Base-by-base conservation (phyloP, 2,113 vertebrate species). In the Lasiurus borealis region DNA sequence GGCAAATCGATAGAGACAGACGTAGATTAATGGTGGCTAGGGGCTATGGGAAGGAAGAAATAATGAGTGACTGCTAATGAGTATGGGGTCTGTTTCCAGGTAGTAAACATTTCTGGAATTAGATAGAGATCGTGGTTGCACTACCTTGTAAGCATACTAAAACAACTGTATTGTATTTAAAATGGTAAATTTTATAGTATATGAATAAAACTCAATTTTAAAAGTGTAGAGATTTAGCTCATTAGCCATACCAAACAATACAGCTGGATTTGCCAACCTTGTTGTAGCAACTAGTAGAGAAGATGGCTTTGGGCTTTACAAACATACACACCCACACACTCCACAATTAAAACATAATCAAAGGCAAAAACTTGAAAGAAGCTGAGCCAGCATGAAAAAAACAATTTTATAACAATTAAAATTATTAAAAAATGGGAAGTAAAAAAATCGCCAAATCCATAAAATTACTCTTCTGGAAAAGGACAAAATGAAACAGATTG, bases 31-130 rank as follows among this genome's bases (percentile, higher is more conserved):
- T 34, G 19, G 31, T 59, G 3, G n/a, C 16, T 66, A 81, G 85
- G 12, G n/a, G 12, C 13, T 73, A 5, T n/a, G 15, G 6, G 48
- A 6, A 50, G 15, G 11, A 86, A 25, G 5, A 19, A 69, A 15
- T 34, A 31, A 16, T 25, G 8, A 34, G 12, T n/a, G 23, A 59
- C 10, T 44, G 19, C 54, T 52, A 64, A 72, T 7, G 29, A 93
- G 31, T 7, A 76, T 0, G 25, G n/a, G 29, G 36, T 83, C 90
- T 91, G 13, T 76, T 85, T 29, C 80, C 57, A 21, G 3, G 18
- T 73, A 62, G 72, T 36, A 64, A 92, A 91, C 82, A 72, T 76
- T 44, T 85, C 19, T 75, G 34, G 50, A 92, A 75, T 54, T 90
- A 88, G 50, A 71, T 9, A 52, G 15, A 57, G 50, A 82, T 54